Evolutionary conservation across 1,140 invertebrate genomes (phyloP), one percentile per base, ranked within the genome.

Genomic region (Danaus plexippus): DNA sequence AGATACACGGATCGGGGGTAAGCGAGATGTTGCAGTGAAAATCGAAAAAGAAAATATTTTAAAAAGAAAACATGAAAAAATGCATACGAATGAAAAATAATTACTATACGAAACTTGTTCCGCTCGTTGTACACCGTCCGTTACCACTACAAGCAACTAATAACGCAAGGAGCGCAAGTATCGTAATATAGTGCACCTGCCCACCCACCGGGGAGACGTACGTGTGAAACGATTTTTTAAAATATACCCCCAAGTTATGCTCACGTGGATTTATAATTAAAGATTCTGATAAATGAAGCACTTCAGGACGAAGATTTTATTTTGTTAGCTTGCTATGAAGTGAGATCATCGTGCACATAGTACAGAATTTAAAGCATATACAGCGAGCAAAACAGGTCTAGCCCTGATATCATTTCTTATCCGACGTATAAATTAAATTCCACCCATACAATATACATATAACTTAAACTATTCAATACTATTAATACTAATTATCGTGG

Each of bases 161-260:
- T 61, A 61, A 51, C 53, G 52, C 45, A 41, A 13, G 50, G 50
- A 48, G 48, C 52, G 12, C 56, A 57, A 57, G 56, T 57, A 57
- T 57, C 56, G 56, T 57, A 57, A 57, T 57, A 57, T 47, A 57
- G 56, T 52, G 49, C 59, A 65, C 59, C 58, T 65, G 54, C 47
- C 48, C 56, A 43, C 51, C 51, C 47, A 57, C 15, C 52, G 47
- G 48, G 52, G 60, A 63, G 66, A 54, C 18, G 58, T 52, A 56
- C 67, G 73, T 75, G 67, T 69, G 66, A 74, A 77, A 63, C 66
- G 70, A 74, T 77, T 71, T 77, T 57, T 76, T 61, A 67, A 66
- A 67, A 67, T 63, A 67, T 57, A 61, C 57, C 50, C 10, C 12
- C 15, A 45, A 57, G 49, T 47, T 57, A 49, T 47, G 12, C 44